Base-by-base conservation (phyloP, 2,888 invertebrate species). In the Thymelicus acteon region DNA sequence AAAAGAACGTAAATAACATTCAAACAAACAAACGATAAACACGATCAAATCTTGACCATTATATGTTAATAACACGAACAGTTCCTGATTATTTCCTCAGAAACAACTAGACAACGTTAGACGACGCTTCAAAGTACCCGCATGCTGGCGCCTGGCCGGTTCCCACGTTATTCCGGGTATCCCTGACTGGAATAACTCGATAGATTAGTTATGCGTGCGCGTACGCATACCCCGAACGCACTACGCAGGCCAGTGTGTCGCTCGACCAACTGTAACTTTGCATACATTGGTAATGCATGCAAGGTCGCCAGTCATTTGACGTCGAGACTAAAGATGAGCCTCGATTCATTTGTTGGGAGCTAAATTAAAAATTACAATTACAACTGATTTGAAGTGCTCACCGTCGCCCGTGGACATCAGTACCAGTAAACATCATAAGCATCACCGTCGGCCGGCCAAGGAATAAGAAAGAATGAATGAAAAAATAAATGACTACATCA, bases 81-180 rank as follows among this genome's bases (percentile, higher is more conserved):
- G 44, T 52, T 52, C 19, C 52, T 19, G 15, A 52, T 54, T 24
- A 54, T 54, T 54, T 54, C 54, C 54, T 24, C 3, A 19, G 15
- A 52, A 54, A 24, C 54, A 54, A 39, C 49, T 57, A 12, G 49
- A 37, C n/a, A 44, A 67, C 60, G 52, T 13, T 62, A 67, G 60
- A 49, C 31, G 12, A 49, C n/a, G 70, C 64, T 47, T n/a, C 44
- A 49, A 60, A 52, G 47, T 63, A 19, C 52, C 48, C 24, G 60
- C 72, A 73, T 73, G 75, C 74, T 61, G 73, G 64, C 75, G 71
- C 71, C 67, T 19, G 40, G 2, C 31, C 19, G 54, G 68, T 68
- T 68, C 68, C 61, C 68, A 68, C 68, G 57, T 12, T 62, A 54
- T 68, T 68, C 68, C 68, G 68, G 68, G 68, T 68, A 68, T 48